Base-by-base conservation (phyloP, 2,888 invertebrate species). In the Phengaris arion region DNA sequence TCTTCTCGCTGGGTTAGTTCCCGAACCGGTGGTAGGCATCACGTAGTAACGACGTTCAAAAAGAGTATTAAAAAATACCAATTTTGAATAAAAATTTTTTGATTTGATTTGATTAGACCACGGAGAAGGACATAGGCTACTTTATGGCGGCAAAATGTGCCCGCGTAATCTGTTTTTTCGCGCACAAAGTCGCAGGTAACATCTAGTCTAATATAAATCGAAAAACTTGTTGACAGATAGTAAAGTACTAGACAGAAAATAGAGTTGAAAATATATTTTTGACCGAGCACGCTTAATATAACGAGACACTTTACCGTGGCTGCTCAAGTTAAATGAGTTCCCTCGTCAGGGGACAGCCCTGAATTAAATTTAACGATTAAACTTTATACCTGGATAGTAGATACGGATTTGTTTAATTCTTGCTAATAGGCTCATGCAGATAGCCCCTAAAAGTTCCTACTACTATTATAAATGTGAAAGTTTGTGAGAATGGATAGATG, bases 301-400 rank as follows among this genome's bases (percentile, higher is more conserved):
- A 64, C 64, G 64, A 64, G 64, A 45, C 12, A 13, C 64, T 64
- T 64, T 64, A 35, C 64, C 64, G 7, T 52, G 64, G 64, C 15
- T 57, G 35, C 35, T 64, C 64, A 64, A 52, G 72, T 72, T 72
- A 52, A 72, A 72, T 54, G 72, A 72, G 72, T 54, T 52, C 8
- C 12, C 35, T 35, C 52, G 72, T 35, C 72, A 10, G 8, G 72
- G 72, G 72, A 72, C 72, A 54, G 52, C 72, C 72, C 72, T 72
- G 72, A 72, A 72, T 72, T 72, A 72, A 52, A 52, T 72, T 72
- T 52, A 12, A 52, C 54, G 13, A 72, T 52, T 54, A 12, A 72
- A 72, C 72, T 72, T 72, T 72, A n/a, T 8, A 15, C 13, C 10
- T 8, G 15, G 35, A 52, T 52, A 52, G 22, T 6, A 12, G 52